Evolutionary conservation across 2,113 vertebrate genomes (phyloP), one percentile per base, ranked within the genome.

Genomic region (Mystacornis crossleyi): DNA sequence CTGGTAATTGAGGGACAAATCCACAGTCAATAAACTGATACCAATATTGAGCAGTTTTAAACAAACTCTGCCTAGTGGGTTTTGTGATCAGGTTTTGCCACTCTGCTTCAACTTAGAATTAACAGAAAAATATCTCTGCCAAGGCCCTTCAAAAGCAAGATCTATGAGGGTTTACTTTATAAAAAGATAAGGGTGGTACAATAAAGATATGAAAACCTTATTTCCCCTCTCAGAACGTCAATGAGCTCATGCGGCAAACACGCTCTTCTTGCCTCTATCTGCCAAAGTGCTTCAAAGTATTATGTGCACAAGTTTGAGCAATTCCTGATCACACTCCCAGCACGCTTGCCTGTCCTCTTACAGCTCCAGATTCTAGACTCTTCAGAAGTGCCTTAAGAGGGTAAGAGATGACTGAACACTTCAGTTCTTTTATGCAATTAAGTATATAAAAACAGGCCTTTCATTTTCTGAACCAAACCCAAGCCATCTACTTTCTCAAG

Each of bases 121-220:
- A 93, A 95, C 91, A 96, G 91, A 88, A 93, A 89, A 78, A 51
- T 40, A 78, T 40, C 75, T 58, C 55, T 81, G 82, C 86, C 6
- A 3, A 95, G 64, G 86, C 38, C 42, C 75, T 94, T 95, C 91
- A 95, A 95, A 95, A 91, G 89, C 67, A 78, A 89, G 38, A 95
- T 51, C 89, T 70, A 13, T 25, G n/a, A 3, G 1, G 40, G 75
- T 71, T 95, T 81, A 74, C 48, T 75, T 92, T 78, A 71, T 91
- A 86, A 77, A 90, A 80, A 94, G 95, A 95, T 96, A 96, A 89
- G 75, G 14, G 75, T 71, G 40, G 57, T 67, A 81, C 80, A 96
- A 94, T 90, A 93, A 93, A 92, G 93, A 95, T 95, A 90, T 6
- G 48, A 92, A 73, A 92, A 66, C 54, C 72, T 77, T 95, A 88